These are phyloP conservation scores for Pelecanus crispus DNA, from an alignment of 2,113 vertebrate genomes.

Conservation along the genomic window DNA sequence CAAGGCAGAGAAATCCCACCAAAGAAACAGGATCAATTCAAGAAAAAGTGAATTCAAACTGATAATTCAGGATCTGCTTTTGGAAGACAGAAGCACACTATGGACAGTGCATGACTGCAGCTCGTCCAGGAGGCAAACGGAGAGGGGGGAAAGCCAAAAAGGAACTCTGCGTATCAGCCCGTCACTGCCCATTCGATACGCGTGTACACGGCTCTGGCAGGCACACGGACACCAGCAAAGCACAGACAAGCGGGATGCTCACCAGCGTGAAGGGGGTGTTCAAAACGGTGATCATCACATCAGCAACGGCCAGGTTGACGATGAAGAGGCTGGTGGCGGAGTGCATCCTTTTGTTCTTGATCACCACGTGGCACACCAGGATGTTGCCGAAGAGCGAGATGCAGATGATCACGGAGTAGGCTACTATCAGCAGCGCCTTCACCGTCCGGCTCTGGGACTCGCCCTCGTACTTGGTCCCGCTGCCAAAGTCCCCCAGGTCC, in stretches of 20 bases:
- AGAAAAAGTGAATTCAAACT: background rate
- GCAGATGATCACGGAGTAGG: conserved; percentile 76
- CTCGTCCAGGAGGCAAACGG: background rate
- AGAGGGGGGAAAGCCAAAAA: background rate
- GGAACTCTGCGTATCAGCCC: background rate
- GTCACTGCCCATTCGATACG: accelerated
- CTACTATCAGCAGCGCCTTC: conserved; percentile 66
- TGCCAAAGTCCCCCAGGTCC: conserved; percentile 61
- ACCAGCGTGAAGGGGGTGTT: conserved; percentile 82
- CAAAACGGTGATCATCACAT: conserved; percentile 77
- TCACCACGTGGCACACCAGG: conserved; percentile 78
- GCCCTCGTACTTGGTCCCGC: conserved; percentile 18
- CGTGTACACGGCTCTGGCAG: background rate
- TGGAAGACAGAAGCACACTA: background rate
- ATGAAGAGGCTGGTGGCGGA: conserved; percentile 79
- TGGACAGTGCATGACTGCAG: accelerated
- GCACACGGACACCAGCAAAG: background rate
- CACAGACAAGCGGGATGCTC: background rate
- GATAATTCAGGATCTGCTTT: background rate
- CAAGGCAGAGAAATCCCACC: background rate
- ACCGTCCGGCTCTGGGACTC: conserved; percentile 67
- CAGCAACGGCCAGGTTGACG: conserved; percentile 74
- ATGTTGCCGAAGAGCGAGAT: conserved; percentile 77
- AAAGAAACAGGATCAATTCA: background rate
- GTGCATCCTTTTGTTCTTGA: conserved; percentile 76